phyloP scores from a whole-genome alignment of 2,797 vertebrate genomes.

The Heteromormyrus szaboi region DNA sequence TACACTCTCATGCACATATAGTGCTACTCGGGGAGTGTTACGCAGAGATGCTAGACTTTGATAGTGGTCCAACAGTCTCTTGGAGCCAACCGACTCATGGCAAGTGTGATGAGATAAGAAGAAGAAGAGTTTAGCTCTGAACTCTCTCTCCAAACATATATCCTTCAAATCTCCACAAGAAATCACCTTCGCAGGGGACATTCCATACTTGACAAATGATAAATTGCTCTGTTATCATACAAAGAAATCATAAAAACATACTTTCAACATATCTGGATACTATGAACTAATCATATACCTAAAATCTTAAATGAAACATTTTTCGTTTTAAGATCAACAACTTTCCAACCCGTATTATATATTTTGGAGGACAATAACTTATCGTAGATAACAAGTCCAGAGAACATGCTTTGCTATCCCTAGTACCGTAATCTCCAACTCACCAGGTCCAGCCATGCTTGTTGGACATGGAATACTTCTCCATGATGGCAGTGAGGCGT shows the following conservation, averaged over 20 bases:
- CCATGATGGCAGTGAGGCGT: slow-evolving; percentile 93
- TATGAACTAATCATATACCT: background rate
- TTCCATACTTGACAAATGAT: background rate
- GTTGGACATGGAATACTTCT: slow-evolving; percentile 91
- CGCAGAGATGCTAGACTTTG: background rate
- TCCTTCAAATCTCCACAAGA: background rate
- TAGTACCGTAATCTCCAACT: slow-evolving; percentile 32
- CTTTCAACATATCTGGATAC: background rate
- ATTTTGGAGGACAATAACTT: background rate
- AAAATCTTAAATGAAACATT: slow-evolving; percentile 6
- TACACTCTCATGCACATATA: background rate
- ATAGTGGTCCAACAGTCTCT: background rate
- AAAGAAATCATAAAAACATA: background rate
- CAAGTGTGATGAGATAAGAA: background rate
- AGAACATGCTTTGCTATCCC: background rate
- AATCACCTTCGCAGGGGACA: background rate
- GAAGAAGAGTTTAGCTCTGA: background rate
- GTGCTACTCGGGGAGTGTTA: background rate
- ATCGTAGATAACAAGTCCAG: background rate
- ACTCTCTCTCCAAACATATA: background rate
- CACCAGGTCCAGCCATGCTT: slow-evolving; percentile 97
- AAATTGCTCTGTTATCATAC: background rate
- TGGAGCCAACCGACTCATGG: background rate
- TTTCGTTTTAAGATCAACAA: background rate
- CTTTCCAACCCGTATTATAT: background rate